These are phyloP conservation scores for Seriola aureovittata DNA, from an alignment of 2,113 vertebrate species.

Conservation along the genomic window DNA sequence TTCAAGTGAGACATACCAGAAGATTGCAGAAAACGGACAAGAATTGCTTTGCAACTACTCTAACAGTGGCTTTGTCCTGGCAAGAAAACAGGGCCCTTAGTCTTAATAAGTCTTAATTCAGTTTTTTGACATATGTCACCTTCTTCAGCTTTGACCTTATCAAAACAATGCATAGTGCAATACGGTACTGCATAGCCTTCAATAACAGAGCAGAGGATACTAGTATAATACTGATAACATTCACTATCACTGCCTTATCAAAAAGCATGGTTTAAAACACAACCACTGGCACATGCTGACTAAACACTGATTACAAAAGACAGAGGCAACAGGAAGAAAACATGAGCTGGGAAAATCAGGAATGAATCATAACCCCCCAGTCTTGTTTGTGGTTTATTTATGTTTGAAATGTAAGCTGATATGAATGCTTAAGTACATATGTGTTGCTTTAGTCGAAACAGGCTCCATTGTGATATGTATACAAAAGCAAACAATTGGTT, in stretches of 20 bases:
- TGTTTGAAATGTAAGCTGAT: not conserved
- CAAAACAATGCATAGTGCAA: not conserved
- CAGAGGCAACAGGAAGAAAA: not conserved
- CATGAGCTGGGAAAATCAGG: conserved; percentile 59
- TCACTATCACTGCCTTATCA: not conserved
- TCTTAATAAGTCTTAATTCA: not conserved
- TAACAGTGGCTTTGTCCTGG: not conserved
- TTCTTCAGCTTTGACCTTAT: not conserved
- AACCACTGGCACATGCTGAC: not conserved
- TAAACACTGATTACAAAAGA: conserved; percentile 8
- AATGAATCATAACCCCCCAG: conserved; percentile 57
- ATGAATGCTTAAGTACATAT: not conserved
- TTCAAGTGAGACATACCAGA: no score
- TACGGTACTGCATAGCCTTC: not conserved
- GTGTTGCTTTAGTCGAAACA: not conserved
- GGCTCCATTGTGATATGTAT: not conserved
- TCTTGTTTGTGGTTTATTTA: not conserved
- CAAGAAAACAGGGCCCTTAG: not conserved
- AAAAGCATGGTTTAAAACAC: not conserved
- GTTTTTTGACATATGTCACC: not conserved
- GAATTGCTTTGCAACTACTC: not conserved
- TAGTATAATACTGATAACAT: not conserved
- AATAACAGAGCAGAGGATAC: not conserved
- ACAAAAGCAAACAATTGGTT: conserved; percentile 1
- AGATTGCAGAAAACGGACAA: not conserved